Conservation (phyloP, 2,888 invertebrate species). For the Tiliacea aurago region DNA sequence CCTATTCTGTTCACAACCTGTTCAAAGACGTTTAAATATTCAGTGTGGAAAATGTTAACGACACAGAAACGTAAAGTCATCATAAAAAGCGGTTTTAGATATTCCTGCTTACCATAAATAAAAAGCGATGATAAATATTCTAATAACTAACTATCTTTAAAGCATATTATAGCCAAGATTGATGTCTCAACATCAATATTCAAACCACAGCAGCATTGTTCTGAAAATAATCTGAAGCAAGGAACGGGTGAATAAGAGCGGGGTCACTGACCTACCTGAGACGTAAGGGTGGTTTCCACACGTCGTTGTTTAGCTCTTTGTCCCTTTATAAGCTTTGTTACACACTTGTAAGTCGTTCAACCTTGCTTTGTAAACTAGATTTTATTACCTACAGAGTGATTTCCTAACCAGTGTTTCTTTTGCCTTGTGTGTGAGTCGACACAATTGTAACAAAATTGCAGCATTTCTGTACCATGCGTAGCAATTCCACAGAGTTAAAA, state of each 20-base stretch:
- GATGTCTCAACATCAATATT: slow-evolving; percentile 67
- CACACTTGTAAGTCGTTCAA: slow-evolving; percentile 82
- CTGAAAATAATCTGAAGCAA: slow-evolving; percentile 60
- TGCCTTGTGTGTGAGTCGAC: neutral
- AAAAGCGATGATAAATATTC: slow-evolving; percentile 3
- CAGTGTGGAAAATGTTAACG: neutral
- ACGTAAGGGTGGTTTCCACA: slow-evolving; percentile 76
- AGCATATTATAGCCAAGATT: slow-evolving; percentile 36
- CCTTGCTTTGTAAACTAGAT: slow-evolving; percentile 78
- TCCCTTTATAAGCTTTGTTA: slow-evolving; percentile 81
- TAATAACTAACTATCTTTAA: neutral
- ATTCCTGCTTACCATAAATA: neutral
- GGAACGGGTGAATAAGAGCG: slow-evolving; percentile 67
- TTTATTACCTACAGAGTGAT: slow-evolving; percentile 72
- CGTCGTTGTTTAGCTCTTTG: slow-evolving; percentile 79
- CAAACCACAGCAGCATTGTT: slow-evolving; percentile 69
- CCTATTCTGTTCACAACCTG: neutral
- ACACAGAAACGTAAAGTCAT: neutral
- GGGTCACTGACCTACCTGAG: slow-evolving; percentile 79
- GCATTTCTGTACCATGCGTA: neutral
- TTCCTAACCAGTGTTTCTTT: neutral
- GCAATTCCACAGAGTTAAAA: neutral
- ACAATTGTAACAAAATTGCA: neutral
- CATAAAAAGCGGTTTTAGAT: neutral
- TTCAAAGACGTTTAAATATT: neutral